Evolutionary conservation across 2,888 invertebrate genomes (phyloP).

Genomic region (Idaea biselata): DNA sequence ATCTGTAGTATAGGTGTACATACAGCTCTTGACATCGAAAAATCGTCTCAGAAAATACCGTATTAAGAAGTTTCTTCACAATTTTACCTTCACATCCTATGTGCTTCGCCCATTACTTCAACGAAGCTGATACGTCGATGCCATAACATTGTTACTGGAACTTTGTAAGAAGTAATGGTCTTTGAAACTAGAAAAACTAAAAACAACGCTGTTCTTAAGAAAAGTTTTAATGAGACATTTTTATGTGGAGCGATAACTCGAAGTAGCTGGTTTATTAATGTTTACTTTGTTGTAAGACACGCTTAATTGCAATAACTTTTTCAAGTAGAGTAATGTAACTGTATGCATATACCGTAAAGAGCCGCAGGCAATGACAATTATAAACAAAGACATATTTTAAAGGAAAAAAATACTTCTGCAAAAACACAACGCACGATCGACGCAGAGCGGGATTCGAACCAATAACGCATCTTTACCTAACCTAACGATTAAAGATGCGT

Average conservation of each 20-base stretch:
- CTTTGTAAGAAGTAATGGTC: constrained; percentile 40
- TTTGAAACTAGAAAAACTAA: constrained; percentile 34
- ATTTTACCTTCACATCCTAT: background rate
- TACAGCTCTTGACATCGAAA: background rate
- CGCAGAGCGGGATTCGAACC: too few relatives aligned
- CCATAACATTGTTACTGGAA: constrained; percentile 35
- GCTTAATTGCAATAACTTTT: constrained; percentile 4
- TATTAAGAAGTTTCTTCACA: background rate
- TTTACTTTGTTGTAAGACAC: constrained; percentile 10
- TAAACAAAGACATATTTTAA: too few relatives aligned
- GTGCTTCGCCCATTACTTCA: constrained; percentile 17
- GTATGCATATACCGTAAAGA: background rate
- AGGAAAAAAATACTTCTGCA: too few relatives aligned
- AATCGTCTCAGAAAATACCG: background rate
- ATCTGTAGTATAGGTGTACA: background rate
- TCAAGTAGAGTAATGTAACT: background rate
- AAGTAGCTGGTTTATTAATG: constrained; percentile 3
- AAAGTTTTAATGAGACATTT: constrained; percentile 34
- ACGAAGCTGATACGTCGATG: constrained; percentile 21
- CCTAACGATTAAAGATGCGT: too few relatives aligned
- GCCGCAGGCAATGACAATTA: background rate
- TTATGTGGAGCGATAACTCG: background rate
- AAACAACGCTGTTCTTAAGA: constrained; percentile 7
- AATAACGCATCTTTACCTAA: too few relatives aligned
- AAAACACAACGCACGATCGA: too few relatives aligned